These are phyloP conservation scores for Passerculus sandwichensis DNA, from an alignment of 2,797 vertebrate genomes.

Conservation along the genomic window DNA sequence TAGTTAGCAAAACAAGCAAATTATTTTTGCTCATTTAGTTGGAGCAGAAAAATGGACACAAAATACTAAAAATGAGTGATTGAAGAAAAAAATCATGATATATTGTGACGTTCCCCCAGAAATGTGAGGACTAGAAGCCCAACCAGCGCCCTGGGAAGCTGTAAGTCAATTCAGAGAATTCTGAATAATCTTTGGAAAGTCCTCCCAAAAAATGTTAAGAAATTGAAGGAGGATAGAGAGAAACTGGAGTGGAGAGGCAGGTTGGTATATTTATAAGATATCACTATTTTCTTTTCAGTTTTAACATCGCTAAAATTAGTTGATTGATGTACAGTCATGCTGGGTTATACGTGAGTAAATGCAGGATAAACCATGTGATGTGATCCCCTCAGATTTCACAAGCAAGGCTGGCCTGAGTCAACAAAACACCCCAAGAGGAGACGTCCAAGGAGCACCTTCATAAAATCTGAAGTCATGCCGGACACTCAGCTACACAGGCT, in stretches of 20 bases:
- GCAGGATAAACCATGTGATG: constrained; percentile 56
- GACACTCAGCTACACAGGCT: background rate
- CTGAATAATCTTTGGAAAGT: background rate
- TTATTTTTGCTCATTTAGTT: background rate
- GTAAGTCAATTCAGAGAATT: background rate
- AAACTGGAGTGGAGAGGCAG: background rate
- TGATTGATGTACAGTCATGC: constrained; percentile 69
- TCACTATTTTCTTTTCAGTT: constrained; percentile 51
- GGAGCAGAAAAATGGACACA: background rate
- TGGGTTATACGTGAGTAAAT: constrained; percentile 67
- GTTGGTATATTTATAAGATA: constrained; percentile 11
- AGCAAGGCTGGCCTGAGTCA: constrained; percentile 53
- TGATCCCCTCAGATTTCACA: constrained; percentile 69
- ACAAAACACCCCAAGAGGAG: constrained; percentile 42
- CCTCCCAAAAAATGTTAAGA: background rate
- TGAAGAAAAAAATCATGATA: background rate
- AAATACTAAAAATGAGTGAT: background rate
- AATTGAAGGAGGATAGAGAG: background rate
- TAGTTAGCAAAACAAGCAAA: background rate
- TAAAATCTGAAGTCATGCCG: constrained; percentile 23
- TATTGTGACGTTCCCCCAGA: background rate
- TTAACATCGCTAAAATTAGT: constrained; percentile 71
- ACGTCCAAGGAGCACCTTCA: constrained; percentile 36
- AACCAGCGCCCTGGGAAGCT: background rate
- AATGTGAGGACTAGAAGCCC: background rate